Evolutionary conservation across 2,797 vertebrate species (phyloP), one percentile per base, ranked within the genome.

Genomic region (Rousettus madagascariensis): DNA sequence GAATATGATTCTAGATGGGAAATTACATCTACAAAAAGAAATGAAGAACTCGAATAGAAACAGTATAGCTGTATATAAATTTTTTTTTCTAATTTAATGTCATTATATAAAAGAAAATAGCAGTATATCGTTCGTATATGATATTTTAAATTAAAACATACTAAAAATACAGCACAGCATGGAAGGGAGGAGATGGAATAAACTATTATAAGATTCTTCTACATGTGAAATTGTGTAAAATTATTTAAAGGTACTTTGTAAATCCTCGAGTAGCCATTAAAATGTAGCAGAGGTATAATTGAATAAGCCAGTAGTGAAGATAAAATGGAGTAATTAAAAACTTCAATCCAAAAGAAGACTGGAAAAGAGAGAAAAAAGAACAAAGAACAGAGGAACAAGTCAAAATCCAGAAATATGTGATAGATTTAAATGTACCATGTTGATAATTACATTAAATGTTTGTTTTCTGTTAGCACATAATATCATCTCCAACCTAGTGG

Each of bases 391-490:
- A 71, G 19, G 41, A 11, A 77, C 16, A 65, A 71, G 82, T 82
- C 51, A 71, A 87, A 94, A 86, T 86, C 38, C 53, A 77, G 28
- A 82, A 10, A 12, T 43, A 9, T 51, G n/a, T 57, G 41, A 59
- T 53, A 83, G 69, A 77, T 86, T 86, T 94, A 95, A 86, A 77
- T 57, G 22, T 24, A 69, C 51, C 24, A 28, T 83, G 28, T 65
- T 95, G 30, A 57, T 86, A 83, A 59, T 71, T 61, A 57, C n/a
- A 93, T 90, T 86, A 38, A 41, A 28, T 72, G 15, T 83, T 93
- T 22, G 59, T 77, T 91, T 91, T 96, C 55, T 84, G 6, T 88
- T 59, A n/a, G 41, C 66, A 55, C 30, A 16, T 79, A 72, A 66
- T 24, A 66, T 65, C 26, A 36, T 24, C 33, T 65, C 11, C 57